Base-by-base conservation (phyloP, 2,113 vertebrate genomes). In the Sapayoa aenigma region DNA sequence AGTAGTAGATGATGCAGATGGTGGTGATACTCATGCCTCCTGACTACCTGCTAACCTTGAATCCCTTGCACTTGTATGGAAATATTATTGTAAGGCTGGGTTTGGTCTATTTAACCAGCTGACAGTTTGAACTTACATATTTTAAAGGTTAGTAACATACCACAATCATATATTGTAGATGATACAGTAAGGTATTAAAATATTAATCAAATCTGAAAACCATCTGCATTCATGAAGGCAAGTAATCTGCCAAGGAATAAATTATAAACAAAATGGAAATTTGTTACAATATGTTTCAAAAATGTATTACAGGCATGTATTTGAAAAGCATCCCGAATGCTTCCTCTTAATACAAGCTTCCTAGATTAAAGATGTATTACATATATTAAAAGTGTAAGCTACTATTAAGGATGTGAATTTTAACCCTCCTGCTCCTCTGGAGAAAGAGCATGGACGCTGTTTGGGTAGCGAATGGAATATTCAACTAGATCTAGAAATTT, bases 211-310 rank as follows among this genome's bases (percentile, higher is more conserved):
- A 89, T 74, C 50, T 89, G 69, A 35, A 91, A 95, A 49, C 50
- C 49, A 46, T 85, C 84, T 93, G 46, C 79, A 74, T 81, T 92
- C 87, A 89, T 68, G 69, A 90, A 88, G 49, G 19, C 30, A 92
- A 94, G 59, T 76, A 65, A 62, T 90, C 44, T 90, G 41, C 60
- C 62, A 90, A 67, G 39, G n/a, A 92, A 92, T 42, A 83, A 75
- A 37, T 79, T 90, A 95, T 93, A 95, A 95, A 90, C n/a, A 88
- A 78, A 84, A 94, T 83, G 42, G 41, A 87, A 92, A 91, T 92
- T 78, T 55, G 58, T 59, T 86, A 37, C 52, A 79, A 28, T 87
- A 23, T 67, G 39, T 79, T 94, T 84, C 82, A 94, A 96, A 90
- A 86, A 94, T 88, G 46, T 91, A 31, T 89, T 76, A 59, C 12